phyloP scores from a whole-genome alignment of 2,888 invertebrate species.

The Hydriomena furcata region DNA sequence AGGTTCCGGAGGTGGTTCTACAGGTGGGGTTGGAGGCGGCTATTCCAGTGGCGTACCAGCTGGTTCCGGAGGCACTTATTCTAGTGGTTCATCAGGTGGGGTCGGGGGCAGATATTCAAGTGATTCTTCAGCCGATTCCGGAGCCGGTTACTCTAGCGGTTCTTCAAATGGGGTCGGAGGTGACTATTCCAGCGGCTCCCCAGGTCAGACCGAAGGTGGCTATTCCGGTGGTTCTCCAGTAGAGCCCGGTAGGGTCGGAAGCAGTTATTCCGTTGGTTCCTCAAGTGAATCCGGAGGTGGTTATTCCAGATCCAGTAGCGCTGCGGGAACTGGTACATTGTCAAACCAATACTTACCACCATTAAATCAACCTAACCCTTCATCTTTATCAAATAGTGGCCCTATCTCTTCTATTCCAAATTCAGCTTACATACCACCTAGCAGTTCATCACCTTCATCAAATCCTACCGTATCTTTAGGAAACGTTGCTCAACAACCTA shows the following conservation, averaged over 20 bases:
- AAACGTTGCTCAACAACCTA: constrained; percentile 5
- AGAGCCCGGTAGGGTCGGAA: not conserved
- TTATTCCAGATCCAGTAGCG: not conserved
- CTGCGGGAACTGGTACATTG: constrained; percentile 8
- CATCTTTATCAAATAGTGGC: too few relatives aligned
- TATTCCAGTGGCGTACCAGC: not conserved
- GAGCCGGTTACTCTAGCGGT: constrained; percentile 3
- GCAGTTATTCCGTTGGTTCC: constrained; percentile 4
- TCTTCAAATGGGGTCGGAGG: not conserved
- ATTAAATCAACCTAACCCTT: constrained; percentile 27
- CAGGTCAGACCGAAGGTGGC: not conserved
- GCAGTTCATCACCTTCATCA: not conserved
- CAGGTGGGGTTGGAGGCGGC: too few relatives aligned
- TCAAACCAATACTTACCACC: constrained; percentile 51
- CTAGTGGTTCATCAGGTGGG: not conserved
- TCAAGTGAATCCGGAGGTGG: not conserved
- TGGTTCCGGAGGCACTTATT: not conserved
- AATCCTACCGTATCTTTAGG: not conserved
- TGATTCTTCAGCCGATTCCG: not conserved
- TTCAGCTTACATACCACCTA: constrained; percentile 10
- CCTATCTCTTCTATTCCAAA: too few relatives aligned
- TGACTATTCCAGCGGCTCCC: not conserved
- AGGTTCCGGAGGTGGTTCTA: not conserved
- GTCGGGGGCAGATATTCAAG: not conserved
- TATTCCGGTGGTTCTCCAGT: not conserved